Evolutionary conservation across 1,140 invertebrate genomes (phyloP).

Genomic region (Zaprionus lachaisei): DNA sequence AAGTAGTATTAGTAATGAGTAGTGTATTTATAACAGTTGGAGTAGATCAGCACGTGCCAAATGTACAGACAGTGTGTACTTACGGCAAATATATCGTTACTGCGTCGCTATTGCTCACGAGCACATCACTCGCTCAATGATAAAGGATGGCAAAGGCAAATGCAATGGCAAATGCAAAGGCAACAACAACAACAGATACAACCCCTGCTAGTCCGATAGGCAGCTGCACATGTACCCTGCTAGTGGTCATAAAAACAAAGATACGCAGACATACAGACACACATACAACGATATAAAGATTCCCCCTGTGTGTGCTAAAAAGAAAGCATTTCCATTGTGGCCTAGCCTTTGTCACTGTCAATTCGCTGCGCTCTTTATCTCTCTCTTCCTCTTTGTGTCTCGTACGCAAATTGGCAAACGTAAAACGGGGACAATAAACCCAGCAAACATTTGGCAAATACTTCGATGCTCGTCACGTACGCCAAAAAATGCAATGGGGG

Average conservation of each 20-base stretch:
- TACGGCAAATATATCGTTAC: slow-evolving; percentile 7
- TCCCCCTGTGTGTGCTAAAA: slow-evolving; percentile 26
- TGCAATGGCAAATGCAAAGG: slow-evolving; percentile 3
- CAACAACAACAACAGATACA: slow-evolving; percentile 21
- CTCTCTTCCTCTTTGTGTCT: slow-evolving; percentile 63
- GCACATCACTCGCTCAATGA: slow-evolving; percentile 26
- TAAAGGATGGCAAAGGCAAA: slow-evolving; percentile 23
- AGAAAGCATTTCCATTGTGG: slow-evolving; percentile 49
- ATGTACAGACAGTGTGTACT: slow-evolving; percentile 9
- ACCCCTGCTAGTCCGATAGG: slow-evolving; percentile 18
- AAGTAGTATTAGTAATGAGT: slow-evolving; percentile 14
- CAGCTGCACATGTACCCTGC: slow-evolving; percentile 39
- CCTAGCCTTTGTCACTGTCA: slow-evolving; percentile 41
- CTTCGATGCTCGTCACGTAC: slow-evolving; percentile 60
- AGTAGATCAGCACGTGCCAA: slow-evolving; percentile 32
- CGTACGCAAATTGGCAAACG: slow-evolving; percentile 74
- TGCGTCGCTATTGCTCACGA: slow-evolving; percentile 19
- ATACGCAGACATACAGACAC: slow-evolving; percentile 7
- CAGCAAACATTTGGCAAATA: slow-evolving; percentile 66
- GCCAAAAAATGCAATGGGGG: slow-evolving; percentile 34
- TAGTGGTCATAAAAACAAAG: slow-evolving; percentile 25
- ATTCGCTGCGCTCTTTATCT: slow-evolving; percentile 31
- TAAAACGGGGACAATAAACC: slow-evolving; percentile 68
- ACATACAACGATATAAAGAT: not conserved
- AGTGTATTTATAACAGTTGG: slow-evolving; percentile 20